These are phyloP conservation scores for Notolepis coatsorum DNA, from an alignment of 2,797 vertebrate species.

Conservation along the genomic window DNA sequence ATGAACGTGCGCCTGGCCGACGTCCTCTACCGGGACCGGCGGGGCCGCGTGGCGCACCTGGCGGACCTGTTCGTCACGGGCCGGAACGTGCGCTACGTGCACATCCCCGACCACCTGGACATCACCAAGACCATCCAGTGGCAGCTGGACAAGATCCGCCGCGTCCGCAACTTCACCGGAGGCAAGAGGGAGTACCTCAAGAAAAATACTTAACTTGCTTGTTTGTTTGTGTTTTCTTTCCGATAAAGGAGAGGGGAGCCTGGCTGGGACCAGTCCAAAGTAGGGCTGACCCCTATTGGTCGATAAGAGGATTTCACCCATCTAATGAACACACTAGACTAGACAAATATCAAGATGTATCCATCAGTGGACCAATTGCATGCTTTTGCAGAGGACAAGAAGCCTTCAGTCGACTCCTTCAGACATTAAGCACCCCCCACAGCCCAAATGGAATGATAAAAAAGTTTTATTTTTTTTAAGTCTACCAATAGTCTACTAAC, in stretches of 20 bases:
- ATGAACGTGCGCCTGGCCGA: constrained; percentile 92
- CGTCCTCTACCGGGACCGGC: constrained; percentile 86
- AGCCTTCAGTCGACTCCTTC: too few relatives aligned
- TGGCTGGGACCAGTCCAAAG: background rate
- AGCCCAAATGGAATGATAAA: too few relatives aligned
- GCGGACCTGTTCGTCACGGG: constrained; percentile 92
- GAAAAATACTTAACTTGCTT: constrained; percentile 56
- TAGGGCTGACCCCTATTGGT: too few relatives aligned
- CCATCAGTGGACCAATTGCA: too few relatives aligned
- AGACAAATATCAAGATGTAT: too few relatives aligned
- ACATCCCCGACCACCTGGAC: constrained; percentile 92
- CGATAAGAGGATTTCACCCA: too few relatives aligned
- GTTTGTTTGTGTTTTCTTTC: background rate
- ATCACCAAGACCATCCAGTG: constrained; percentile 87
- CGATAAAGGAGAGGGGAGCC: too few relatives aligned
- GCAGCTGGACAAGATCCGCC: constrained; percentile 88
- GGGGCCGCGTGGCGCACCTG: constrained; percentile 74
- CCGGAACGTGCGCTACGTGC: constrained; percentile 92
- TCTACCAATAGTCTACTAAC: too few relatives aligned
- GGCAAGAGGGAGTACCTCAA: constrained; percentile 86
- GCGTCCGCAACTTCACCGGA: constrained; percentile 87
- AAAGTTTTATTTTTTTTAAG: too few relatives aligned
- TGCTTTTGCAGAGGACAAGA: too few relatives aligned
- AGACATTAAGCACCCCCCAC: too few relatives aligned
- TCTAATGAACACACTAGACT: too few relatives aligned